Evolutionary conservation across 2,797 vertebrate species (phyloP).

Genomic region (Enteromius mattozi): DNA sequence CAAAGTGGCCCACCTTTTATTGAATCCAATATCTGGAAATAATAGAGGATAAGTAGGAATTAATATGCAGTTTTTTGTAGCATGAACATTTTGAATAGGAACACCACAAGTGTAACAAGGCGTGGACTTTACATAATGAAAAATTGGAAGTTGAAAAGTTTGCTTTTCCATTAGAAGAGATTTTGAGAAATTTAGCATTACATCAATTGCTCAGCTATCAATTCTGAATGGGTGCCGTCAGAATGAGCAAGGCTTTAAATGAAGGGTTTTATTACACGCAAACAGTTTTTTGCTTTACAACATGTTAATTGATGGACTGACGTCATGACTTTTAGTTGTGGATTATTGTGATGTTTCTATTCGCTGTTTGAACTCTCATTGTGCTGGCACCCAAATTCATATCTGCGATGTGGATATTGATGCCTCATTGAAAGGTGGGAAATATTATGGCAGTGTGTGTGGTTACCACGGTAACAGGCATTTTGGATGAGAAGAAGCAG

Average conservation of each 20-base stretch:
- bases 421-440: conserved; percentile 48
- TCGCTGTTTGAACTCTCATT: neutral
- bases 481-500: conserved; percentile 51
- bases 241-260: neutral
- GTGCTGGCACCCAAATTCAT: neutral
- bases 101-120: neutral
- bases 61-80: neutral
- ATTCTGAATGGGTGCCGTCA: neutral
- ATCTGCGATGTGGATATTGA: conserved; percentile 40
- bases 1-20: neutral
- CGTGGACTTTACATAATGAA: neutral
- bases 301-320: neutral
- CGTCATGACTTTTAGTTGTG: neutral
- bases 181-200: neutral
- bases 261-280: neutral
- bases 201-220: neutral
- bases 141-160: neutral
- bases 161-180: neutral
- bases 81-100: neutral
- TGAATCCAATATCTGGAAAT: neutral
- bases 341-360: neutral
- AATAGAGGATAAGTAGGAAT: neutral
- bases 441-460: conserved; percentile 48
- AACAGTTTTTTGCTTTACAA: neutral
- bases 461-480: conserved; percentile 57